These are phyloP conservation scores for Drosophila crucigera DNA, from an alignment of 2,888 invertebrate genomes.

Conservation along the genomic window DNA sequence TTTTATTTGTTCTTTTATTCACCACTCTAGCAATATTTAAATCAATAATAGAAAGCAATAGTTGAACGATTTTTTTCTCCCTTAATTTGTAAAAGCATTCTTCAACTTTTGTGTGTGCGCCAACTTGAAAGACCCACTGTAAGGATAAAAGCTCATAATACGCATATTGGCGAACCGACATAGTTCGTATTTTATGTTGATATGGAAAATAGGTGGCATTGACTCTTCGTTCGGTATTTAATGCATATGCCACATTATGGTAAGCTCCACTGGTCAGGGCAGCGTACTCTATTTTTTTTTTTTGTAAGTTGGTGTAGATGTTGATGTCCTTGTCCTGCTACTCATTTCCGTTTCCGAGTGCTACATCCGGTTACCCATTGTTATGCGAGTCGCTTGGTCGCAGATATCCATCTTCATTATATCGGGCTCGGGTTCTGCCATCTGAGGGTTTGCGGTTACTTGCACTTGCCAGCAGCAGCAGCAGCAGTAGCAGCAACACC, in stretches of 20 bases:
- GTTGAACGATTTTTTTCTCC: background rate
- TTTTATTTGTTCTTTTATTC: background rate
- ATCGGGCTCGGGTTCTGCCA: conserved; percentile 20
- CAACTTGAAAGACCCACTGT: background rate
- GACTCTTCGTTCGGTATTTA: background rate
- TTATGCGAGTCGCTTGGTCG: conserved; percentile 61
- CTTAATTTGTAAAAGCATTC: background rate
- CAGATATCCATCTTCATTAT: conserved; percentile 65
- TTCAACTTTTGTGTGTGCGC: background rate
- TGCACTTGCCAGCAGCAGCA: conserved; percentile 57
- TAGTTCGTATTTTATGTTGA: background rate
- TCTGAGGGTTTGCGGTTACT: conserved; percentile 54
- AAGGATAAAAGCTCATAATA: background rate
- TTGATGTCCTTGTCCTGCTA: conserved; percentile 64
- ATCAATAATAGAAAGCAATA: background rate
- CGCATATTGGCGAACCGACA: background rate
- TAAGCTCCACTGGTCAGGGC: conserved; percentile 25
- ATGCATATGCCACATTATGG: background rate
- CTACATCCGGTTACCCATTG: conserved; percentile 71
- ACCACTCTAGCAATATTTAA: background rate
- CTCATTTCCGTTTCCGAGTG: conserved; percentile 81
- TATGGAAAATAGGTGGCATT: conserved; percentile 12
- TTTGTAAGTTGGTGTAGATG: conserved; percentile 35
- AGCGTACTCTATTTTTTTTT: background rate
- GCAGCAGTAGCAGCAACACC: background rate